Base-by-base conservation (phyloP, 2,888 invertebrate genomes). In the Zeuzera pyrina region DNA sequence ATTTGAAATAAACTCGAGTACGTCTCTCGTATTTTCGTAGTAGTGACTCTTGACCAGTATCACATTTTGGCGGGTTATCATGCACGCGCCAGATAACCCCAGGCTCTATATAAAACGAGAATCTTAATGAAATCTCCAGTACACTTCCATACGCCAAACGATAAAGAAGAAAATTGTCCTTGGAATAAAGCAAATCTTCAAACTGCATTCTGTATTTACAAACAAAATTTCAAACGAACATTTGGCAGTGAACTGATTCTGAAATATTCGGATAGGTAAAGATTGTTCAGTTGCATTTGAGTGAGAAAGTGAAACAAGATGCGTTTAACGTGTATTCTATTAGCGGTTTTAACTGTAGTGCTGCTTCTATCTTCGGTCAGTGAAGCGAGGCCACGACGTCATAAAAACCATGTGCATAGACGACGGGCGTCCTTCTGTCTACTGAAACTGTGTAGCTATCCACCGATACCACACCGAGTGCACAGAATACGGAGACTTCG, bases 51-150 rank as follows among this genome's bases (percentile, higher is more conserved):
- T n/a, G 13, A 4, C 11, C 7, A 4, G 33, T 61, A 63, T 62
- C 64, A 46, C 53, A 52, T 61, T 78, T 77, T 30, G 72, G 68
- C 44, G 62, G 67, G 71, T 72, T 74, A 78, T 77, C 77, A 49
- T 42, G 57, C 78, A 74, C 81, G 76, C 74, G 78, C 72, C 24
- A 52, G 81, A 81, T 81, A 78, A 73, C 76, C 74, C 46, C 42
- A 37, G 41, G 46, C 43, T 50, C 57, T 78, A 78, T 76, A 81
- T 66, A 71, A 62, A 52, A 44, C 42, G 54, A 48, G 51, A 46
- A 45, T 54, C 61, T 53, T 36, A 42, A 45, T 42, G 23, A 41
- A 40, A 62, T 54, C 63, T 51, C 51, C 72, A 81, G 76, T 81
- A 52, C 50, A 60, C 59, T 47, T 42, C 45, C 49, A 62, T 58